phyloP scores from a whole-genome alignment of 2,888 invertebrate species.

The Fissipunctia ypsillon region DNA sequence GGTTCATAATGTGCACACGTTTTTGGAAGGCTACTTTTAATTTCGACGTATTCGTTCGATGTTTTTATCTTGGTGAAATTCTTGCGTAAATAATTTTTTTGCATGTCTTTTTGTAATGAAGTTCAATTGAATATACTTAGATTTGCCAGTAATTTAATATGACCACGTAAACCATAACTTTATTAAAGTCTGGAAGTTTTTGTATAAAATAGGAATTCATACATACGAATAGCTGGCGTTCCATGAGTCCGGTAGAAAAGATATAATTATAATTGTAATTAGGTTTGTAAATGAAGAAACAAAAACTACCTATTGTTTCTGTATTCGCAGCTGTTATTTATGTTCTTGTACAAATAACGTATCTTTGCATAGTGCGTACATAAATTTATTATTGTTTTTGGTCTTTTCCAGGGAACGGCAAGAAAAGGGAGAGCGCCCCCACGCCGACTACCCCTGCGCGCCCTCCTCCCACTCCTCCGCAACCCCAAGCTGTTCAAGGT shows the following conservation, averaged over 20 bases:
- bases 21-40: conserved; percentile 37
- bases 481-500: conserved; percentile 82
- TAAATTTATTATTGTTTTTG: conserved; percentile 54
- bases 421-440: conserved; percentile 88
- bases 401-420: conserved; percentile 87
- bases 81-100: conserved; percentile 33
- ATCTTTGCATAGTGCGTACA: neutral
- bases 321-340: neutral
- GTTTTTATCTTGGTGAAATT: conserved; percentile 31
- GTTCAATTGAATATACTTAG: conserved; percentile 10
- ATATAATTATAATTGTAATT: conserved; percentile 2
- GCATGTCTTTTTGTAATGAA: conserved; percentile 28
- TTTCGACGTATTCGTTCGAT: conserved; percentile 23
- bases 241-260: neutral
- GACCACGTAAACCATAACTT: neutral
- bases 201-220: neutral
- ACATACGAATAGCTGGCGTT: neutral
- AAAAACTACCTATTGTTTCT: conserved; percentile 11
- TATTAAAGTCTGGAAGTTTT: neutral
- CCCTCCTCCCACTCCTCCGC: conserved; percentile 80
- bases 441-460: conserved; percentile 82
- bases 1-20: conserved; percentile 43
- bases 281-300: neutral
- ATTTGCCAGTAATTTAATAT: conserved; percentile 22
- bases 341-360: neutral